Conservation (phyloP, 1,140 invertebrate species). For the Drosophila suzukii region DNA sequence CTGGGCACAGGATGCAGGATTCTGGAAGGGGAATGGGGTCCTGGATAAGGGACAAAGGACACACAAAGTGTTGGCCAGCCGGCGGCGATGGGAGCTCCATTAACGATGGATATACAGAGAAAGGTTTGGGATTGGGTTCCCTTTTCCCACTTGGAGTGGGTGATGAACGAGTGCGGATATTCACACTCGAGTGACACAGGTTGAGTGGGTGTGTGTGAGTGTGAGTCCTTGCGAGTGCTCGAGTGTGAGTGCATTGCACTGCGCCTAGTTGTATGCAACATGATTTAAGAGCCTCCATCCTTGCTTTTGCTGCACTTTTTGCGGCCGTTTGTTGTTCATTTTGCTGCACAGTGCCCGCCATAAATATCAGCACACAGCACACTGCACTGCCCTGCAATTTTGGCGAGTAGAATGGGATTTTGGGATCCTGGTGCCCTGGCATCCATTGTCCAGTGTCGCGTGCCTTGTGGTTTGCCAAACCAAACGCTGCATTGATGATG, state of each 20-base stretch:
- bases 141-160: constrained; percentile 25
- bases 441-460: constrained; percentile 52
- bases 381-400: constrained; percentile 46
- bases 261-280: constrained; percentile 76
- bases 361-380: constrained; percentile 57
- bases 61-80: constrained; percentile 73
- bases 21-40: neutral
- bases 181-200: constrained; percentile 77
- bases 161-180: constrained; percentile 77
- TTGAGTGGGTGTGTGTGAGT: constrained; percentile 13
- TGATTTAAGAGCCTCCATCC: constrained; percentile 73
- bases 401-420: neutral
- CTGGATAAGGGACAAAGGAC: constrained; percentile 11
- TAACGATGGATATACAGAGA: constrained; percentile 44
- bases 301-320: constrained; percentile 70
- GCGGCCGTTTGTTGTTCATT: constrained; percentile 66
- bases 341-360: constrained; percentile 53
- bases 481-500: constrained; percentile 79
- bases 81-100: constrained; percentile 77
- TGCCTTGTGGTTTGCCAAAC: constrained; percentile 76
- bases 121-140: constrained; percentile 14
- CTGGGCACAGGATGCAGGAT: constrained; percentile 4
- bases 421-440: no score
- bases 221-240: constrained; percentile 10
- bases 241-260: constrained; percentile 54